Percentiles rank a stretch among this genome's conserved stretches.
Conservation (phyloP, 2,888 invertebrate genomes). For the Timema cristinae region DNA sequence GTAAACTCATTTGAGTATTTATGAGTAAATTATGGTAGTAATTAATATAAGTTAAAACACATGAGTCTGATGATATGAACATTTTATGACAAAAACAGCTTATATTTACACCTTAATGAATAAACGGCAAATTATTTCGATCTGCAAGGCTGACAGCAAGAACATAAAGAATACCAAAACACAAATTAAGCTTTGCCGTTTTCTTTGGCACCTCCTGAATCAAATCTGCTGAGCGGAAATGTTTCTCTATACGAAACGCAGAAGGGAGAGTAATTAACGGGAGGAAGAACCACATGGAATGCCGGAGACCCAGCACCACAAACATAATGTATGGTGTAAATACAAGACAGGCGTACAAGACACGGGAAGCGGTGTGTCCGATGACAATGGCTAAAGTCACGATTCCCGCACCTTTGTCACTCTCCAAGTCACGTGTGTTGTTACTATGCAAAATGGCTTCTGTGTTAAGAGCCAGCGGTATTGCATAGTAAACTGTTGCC, state of each 20-base stretch:
- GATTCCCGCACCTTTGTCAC: constrained; percentile 84
- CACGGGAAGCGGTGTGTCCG: constrained; percentile 85
- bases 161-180: constrained; percentile 86
- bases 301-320: constrained; percentile 78
- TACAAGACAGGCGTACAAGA: constrained; percentile 82
- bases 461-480: constrained; percentile 89
- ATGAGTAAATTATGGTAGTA: no score
- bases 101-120: constrained; percentile 21
- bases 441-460: constrained; percentile 95
- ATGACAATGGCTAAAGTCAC: constrained; percentile 93
- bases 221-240: constrained; percentile 73
- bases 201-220: constrained; percentile 80
- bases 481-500: constrained; percentile 88
- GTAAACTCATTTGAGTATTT: no score
- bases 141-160: constrained; percentile 61
- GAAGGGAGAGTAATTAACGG: constrained; percentile 82
- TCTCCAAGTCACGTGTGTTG: constrained; percentile 87
- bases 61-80: no score
- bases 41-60: no score
- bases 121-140: constrained; percentile 27
- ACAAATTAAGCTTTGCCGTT: constrained; percentile 86
- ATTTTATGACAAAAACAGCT: no score
- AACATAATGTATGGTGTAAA: constrained; percentile 90
- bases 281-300: constrained; percentile 82
- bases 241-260: constrained; percentile 86